phyloP scores from a whole-genome alignment of 2,797 vertebrate species.

The Fundulus diaphanus region DNA sequence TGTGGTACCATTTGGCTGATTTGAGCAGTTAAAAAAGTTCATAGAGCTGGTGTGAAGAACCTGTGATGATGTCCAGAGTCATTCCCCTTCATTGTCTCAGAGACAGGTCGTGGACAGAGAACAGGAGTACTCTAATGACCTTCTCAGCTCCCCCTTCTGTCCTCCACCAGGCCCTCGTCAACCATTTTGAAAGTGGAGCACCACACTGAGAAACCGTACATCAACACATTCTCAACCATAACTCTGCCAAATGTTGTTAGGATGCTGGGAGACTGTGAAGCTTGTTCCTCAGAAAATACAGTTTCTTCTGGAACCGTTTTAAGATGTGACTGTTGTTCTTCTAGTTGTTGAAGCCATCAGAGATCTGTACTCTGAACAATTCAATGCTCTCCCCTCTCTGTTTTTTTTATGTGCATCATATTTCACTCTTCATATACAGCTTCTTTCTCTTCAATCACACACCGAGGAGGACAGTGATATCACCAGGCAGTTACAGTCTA shows the following conservation, averaged over 20 bases:
- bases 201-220: not conserved
- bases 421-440: not conserved
- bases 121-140: too few species aligned
- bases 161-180: not conserved
- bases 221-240: not conserved
- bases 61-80: too few species aligned
- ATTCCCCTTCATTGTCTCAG: too few species aligned
- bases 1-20: too few species aligned
- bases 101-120: too few species aligned
- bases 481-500: not conserved
- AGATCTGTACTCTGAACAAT: not conserved
- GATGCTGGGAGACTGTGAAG: not conserved
- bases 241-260: too few species aligned
- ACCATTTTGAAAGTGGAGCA: not conserved
- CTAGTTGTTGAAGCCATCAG: too few species aligned
- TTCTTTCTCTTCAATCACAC: not conserved
- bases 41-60: too few species aligned
- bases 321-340: too few species aligned
- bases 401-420: not conserved
- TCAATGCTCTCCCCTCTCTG: too few species aligned
- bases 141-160: too few species aligned
- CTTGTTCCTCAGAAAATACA: not conserved
- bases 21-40: too few species aligned
- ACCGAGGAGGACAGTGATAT: not conserved
- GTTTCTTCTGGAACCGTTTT: not conserved